phyloP scores from a whole-genome alignment of 2,888 invertebrate species.

The Ceriagrion tenellum region DNA sequence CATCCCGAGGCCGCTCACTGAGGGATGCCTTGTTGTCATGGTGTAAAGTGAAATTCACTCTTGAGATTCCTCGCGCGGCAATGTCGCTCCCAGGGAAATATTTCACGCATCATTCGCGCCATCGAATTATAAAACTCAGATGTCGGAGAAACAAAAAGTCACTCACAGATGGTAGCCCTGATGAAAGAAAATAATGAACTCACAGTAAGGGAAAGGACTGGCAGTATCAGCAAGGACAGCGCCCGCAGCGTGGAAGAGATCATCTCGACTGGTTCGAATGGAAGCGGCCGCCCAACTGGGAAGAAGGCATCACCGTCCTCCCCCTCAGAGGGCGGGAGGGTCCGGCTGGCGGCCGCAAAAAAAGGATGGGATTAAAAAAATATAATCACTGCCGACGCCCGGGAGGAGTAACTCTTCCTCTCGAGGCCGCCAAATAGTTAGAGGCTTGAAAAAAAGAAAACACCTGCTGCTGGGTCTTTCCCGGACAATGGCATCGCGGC shows the following conservation, averaged over 20 bases:
- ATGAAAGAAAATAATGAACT: conserved; percentile 4
- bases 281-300: conserved; percentile 52
- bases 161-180: background rate
- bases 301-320: conserved; percentile 19
- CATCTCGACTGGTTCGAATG: conserved; percentile 42
- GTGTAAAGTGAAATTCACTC: background rate
- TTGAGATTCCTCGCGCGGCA: background rate
- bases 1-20: background rate
- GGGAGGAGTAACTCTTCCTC: conserved; percentile 42
- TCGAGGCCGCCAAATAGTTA: conserved; percentile 45
- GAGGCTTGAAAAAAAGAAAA: conserved; percentile 20
- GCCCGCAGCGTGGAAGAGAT: background rate
- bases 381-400: conserved; percentile 44
- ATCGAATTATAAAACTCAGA: background rate
- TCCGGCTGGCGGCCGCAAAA: background rate
- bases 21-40: background rate
- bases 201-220: conserved; percentile 2
- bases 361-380: conserved; percentile 48
- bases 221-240: conserved; percentile 9
- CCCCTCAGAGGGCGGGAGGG: background rate
- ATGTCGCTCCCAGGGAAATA: background rate
- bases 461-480: background rate
- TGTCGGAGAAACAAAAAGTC: background rate
- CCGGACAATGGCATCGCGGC: conserved; percentile 58
- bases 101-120: background rate